phyloP scores from a whole-genome alignment of 2,113 vertebrate genomes.

The Vidua macroura region DNA sequence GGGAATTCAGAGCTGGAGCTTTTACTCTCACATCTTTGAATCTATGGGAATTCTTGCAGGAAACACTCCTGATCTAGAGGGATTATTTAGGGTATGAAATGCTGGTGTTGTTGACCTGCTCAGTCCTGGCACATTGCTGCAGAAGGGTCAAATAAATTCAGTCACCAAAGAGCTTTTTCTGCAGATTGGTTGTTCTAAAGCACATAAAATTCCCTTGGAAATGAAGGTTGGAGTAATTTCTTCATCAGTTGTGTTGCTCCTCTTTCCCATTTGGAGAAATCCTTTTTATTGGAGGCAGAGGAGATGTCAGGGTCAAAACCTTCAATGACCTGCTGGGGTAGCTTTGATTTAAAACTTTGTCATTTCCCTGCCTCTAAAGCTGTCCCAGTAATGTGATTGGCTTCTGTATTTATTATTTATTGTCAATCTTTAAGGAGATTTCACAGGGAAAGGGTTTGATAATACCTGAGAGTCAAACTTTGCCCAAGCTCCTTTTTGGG shows the following conservation, averaged over 20 bases:
- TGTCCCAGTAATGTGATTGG: background rate
- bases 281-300: background rate
- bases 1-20: background rate
- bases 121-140: background rate
- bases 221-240: background rate
- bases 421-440: background rate
- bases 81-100: too few relatives aligned
- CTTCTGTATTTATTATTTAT: background rate
- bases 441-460: background rate
- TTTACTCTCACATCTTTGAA: background rate
- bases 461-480: background rate
- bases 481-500: background rate
- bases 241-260: background rate
- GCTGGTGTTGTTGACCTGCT: background rate
- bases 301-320: background rate
- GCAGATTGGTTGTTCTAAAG: background rate
- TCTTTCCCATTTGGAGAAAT: background rate
- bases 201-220: background rate
- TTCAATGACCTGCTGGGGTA: background rate
- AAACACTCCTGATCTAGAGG: background rate
- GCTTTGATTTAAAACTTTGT: slow-evolving; percentile 9
- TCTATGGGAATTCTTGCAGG: background rate
- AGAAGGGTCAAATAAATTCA: background rate
- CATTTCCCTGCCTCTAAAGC: background rate
- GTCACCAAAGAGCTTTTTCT: background rate